Evolutionary conservation across 2,888 invertebrate species (phyloP).

Genomic region (Microchrysa polita): DNA sequence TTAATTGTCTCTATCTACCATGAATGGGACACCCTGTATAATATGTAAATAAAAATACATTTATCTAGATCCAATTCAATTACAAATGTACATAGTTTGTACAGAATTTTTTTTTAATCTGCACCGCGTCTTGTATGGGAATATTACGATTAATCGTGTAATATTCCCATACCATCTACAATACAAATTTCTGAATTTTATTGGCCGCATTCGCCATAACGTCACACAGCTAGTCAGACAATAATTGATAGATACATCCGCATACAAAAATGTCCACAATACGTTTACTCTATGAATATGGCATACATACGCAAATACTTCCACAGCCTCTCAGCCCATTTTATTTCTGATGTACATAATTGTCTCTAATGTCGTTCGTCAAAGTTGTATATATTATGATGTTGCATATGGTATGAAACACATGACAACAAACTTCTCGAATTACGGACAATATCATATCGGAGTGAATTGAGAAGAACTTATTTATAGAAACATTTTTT

Average conservation of each 20-base stretch:
- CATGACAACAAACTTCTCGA: constrained; percentile 1
- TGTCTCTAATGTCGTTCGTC: background rate
- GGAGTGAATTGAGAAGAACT: background rate
- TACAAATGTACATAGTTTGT: too few relatives aligned
- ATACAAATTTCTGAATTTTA: too few relatives aligned
- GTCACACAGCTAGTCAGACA: background rate
- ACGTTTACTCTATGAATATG: too few relatives aligned
- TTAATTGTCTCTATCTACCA: too few relatives aligned
- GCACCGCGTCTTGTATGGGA: too few relatives aligned
- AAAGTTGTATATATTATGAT: background rate
- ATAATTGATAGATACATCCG: background rate
- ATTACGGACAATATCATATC: background rate
- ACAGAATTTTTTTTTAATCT: too few relatives aligned
- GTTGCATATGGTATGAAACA: constrained; percentile 1
- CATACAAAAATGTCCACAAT: background rate
- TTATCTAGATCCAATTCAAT: too few relatives aligned
- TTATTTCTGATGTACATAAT: background rate
- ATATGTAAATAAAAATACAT: too few relatives aligned
- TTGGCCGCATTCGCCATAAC: background rate
- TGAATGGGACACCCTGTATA: too few relatives aligned
- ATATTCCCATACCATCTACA: too few relatives aligned
- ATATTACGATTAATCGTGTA: too few relatives aligned
- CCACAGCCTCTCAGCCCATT: background rate
- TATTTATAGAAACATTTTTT: background rate
- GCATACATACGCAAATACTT: background rate